These are phyloP conservation scores for Oreohelix idahoensis DNA, from an alignment of 1,140 invertebrate species.

Conservation along the genomic window DNA sequence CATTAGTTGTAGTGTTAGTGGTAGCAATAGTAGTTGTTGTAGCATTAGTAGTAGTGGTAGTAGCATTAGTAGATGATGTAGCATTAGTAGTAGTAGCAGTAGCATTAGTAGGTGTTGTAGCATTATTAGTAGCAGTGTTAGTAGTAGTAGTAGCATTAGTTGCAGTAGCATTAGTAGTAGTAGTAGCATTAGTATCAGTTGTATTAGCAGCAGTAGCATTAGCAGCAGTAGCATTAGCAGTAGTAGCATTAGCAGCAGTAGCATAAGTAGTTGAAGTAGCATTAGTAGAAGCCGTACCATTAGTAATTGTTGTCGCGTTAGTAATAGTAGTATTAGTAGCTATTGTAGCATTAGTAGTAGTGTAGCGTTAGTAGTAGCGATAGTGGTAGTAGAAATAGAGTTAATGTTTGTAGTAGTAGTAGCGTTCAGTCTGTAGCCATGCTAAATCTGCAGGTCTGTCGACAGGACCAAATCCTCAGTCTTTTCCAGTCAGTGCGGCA, in stretches of 20 bases:
- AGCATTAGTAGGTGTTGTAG: too few species aligned
- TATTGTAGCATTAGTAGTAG: background rate
- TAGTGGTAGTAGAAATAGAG: background rate
- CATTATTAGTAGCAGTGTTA: background rate
- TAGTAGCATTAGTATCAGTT: background rate
- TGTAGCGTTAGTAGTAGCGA: background rate
- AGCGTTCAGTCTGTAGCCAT: too few species aligned
- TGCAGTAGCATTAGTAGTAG: background rate
- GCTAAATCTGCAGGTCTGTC: too few species aligned
- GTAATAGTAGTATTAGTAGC: background rate
- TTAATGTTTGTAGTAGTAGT: background rate
- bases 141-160: background rate
- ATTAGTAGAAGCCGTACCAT: conserved; percentile 7
- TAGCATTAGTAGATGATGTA: too few species aligned
- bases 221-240: background rate
- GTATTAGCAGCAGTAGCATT: background rate
- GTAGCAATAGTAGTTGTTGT: too few species aligned
- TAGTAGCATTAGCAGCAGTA: background rate
- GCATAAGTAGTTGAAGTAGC: conserved; percentile 9
- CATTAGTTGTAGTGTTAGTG: too few species aligned
- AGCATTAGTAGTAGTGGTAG: too few species aligned
- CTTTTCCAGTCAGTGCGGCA: too few species aligned
- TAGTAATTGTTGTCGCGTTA: background rate
- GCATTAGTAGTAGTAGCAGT: too few species aligned
- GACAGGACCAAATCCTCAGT: too few species aligned